phyloP scores from a whole-genome alignment of 2,888 invertebrate species.

The Urechis unicinctus region DNA sequence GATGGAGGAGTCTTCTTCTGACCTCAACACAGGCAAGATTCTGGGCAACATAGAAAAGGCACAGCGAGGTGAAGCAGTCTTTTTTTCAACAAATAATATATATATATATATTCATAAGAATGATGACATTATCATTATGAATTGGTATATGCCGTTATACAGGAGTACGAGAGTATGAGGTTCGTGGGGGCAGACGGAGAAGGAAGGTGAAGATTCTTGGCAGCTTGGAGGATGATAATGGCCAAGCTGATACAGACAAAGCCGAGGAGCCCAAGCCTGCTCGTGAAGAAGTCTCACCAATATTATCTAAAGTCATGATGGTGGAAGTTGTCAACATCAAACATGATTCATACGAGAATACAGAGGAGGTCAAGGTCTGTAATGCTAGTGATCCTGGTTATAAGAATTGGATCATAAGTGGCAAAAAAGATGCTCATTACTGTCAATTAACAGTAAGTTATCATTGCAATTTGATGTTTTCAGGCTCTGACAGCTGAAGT shows the following conservation, averaged over 20 bases:
- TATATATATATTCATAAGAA: too few species aligned
- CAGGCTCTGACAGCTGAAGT: constrained; percentile 89
- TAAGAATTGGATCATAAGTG: too few species aligned
- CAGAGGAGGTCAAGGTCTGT: constrained; percentile 81
- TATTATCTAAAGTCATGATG: constrained; percentile 59
- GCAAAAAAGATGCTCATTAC: too few species aligned
- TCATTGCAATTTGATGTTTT: too few species aligned
- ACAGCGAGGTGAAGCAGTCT: not conserved
- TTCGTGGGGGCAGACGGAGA: not conserved
- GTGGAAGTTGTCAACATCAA: constrained; percentile 88
- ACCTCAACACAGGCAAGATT: constrained; percentile 1
- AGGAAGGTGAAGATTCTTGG: not conserved
- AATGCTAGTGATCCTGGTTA: too few species aligned
- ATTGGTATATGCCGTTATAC: not conserved
- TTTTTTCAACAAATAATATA: too few species aligned
- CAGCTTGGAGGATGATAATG: not conserved
- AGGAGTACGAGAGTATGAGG: not conserved
- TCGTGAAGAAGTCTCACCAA: not conserved
- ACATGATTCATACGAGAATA: constrained; percentile 81
- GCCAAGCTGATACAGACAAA: not conserved
- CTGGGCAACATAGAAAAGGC: not conserved
- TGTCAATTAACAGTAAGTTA: too few species aligned
- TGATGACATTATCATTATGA: too few species aligned
- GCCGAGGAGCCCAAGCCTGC: not conserved
- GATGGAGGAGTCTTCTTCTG: not conserved